Conservation (phyloP, 2,797 vertebrate species). For the Synaphobranchus kaupii region DNA sequence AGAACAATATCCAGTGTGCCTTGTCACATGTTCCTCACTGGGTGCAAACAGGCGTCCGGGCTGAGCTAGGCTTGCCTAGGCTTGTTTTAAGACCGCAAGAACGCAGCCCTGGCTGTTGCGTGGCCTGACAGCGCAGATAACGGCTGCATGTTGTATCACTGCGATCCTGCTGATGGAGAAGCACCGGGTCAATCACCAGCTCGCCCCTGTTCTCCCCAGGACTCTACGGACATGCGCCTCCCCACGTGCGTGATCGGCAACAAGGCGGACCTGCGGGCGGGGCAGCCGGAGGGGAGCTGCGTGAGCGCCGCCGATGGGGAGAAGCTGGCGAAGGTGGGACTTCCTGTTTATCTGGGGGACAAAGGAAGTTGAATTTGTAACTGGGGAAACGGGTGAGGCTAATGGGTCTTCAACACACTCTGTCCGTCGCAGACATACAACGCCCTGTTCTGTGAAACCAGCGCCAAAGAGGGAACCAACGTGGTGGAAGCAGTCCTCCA, state of each 20-base stretch:
- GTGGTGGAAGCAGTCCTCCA: constrained; percentile 72
- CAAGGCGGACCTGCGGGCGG: constrained; percentile 68
- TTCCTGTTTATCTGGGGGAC: background rate
- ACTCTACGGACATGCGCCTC: constrained; percentile 57
- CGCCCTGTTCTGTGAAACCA: constrained; percentile 76
- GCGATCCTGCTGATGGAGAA: background rate
- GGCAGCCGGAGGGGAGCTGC: constrained; percentile 48
- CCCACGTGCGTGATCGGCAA: constrained; percentile 75
- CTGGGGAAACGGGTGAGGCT: background rate
- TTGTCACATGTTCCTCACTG: too few species aligned
- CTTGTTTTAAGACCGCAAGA: too few species aligned
- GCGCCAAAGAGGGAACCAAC: constrained; percentile 75
- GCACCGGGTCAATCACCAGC: background rate
- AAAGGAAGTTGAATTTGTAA: background rate
- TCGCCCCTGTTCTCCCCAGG: constrained; percentile 54
- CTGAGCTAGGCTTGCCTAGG: too few species aligned
- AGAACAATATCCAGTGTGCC: too few species aligned
- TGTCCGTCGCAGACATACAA: constrained; percentile 62
- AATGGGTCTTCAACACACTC: background rate
- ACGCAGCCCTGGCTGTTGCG: background rate
- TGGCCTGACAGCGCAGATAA: background rate
- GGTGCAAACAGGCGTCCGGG: too few species aligned
- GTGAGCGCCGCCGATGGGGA: constrained; percentile 65
- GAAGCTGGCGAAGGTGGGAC: constrained; percentile 70
- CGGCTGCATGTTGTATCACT: background rate